Conservation (phyloP, 2,888 invertebrate species). For the Eupithecia insigniata region DNA sequence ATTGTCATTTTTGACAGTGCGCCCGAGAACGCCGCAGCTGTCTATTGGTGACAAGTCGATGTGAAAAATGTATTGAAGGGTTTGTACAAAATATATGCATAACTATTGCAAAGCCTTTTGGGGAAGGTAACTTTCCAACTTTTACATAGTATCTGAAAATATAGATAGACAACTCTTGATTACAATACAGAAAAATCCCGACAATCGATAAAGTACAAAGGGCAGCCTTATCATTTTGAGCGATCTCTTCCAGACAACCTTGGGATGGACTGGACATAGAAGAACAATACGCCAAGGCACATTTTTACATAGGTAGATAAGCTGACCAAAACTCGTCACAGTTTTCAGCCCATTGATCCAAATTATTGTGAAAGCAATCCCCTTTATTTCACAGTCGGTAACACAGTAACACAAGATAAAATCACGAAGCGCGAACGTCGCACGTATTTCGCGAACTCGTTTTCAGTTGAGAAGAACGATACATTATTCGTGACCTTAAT, state of each 20-base stretch:
- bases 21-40: not conserved
- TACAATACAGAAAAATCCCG: no score
- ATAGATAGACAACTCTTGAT: no score
- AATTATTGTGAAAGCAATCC: not conserved
- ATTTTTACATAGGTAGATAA: no score
- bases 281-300: no score
- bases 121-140: no score
- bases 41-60: constrained; percentile 3
- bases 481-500: constrained; percentile 30
- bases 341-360: not conserved
- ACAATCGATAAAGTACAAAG: no score
- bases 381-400: constrained; percentile 9
- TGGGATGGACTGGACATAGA: no score
- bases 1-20: constrained; percentile 19
- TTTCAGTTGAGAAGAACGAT: constrained; percentile 28
- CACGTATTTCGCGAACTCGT: constrained; percentile 32
- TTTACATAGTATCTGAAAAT: no score
- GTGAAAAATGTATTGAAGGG: not conserved
- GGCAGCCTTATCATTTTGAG: no score
- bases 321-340: not conserved
- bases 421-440: constrained; percentile 26
- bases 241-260: no score
- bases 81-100: not conserved
- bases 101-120: no score
- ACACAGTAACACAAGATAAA: constrained; percentile 21